phyloP scores from a whole-genome alignment of 2,113 vertebrate genomes.

The Myodes glareolus region DNA sequence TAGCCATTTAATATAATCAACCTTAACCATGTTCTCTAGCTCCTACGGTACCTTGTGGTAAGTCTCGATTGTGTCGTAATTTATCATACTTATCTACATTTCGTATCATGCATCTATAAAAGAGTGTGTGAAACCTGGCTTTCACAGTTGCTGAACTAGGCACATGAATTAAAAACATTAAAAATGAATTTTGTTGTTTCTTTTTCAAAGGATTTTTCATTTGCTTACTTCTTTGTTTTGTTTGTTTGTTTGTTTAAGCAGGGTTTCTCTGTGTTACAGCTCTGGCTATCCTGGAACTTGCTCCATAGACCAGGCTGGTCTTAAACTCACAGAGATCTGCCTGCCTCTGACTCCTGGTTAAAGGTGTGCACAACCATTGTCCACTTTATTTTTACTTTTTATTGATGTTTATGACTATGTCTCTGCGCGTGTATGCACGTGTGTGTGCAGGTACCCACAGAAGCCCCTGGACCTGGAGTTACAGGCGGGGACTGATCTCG shows the following conservation, averaged over 20 bases:
- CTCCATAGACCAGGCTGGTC: background rate
- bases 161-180: slow-evolving; percentile 65
- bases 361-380: background rate
- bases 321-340: background rate
- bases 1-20: background rate
- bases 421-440: background rate
- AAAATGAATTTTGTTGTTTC: slow-evolving; percentile 7
- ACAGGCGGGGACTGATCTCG: background rate
- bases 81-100: slow-evolving; percentile 14
- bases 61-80: background rate
- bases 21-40: background rate
- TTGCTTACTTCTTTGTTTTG: background rate
- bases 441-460: background rate
- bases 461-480: background rate
- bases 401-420: no score
- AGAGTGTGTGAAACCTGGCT: background rate
- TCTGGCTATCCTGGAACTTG: background rate
- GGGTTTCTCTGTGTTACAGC: background rate
- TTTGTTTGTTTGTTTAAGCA: background rate
- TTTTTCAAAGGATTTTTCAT: background rate
- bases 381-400: background rate
- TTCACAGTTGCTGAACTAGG: background rate
- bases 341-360: background rate
- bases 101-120: slow-evolving; percentile 28
- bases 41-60: background rate